A percentile compares a stretch with the other conserved stretches of the same genome.
These are phyloP conservation scores for Ellobius talpinus DNA, from an alignment of 2,113 vertebrate species.

Conservation along the genomic window DNA sequence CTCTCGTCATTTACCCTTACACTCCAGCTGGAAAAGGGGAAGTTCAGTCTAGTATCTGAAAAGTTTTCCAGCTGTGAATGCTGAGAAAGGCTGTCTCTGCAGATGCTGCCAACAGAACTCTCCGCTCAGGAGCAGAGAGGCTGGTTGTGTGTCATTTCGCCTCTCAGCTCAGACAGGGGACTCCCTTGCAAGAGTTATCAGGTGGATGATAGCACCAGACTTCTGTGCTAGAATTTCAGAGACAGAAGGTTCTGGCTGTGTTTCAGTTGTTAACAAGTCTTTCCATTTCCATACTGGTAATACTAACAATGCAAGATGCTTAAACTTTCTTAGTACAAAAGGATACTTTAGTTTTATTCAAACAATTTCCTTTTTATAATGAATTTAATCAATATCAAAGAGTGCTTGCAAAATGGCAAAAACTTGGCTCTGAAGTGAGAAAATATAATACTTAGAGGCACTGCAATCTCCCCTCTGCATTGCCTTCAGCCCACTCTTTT, in stretches of 20 bases:
- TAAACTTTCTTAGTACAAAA: not conserved
- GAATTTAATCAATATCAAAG: not conserved
- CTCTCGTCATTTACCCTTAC: not conserved
- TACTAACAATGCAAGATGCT: not conserved
- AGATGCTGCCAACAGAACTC: not conserved
- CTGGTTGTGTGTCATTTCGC: not conserved
- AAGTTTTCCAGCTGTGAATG: not conserved
- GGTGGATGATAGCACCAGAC: not conserved
- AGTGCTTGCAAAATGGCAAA: not conserved
- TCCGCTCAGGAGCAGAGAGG: not conserved
- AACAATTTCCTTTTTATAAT: not conserved
- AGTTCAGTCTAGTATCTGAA: not conserved
- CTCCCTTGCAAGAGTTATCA: too few relatives aligned
- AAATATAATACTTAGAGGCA: not conserved
- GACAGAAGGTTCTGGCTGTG: not conserved
- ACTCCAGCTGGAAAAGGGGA: not conserved
- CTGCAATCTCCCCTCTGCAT: not conserved
- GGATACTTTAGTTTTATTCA: not conserved
- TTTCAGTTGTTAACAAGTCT: not conserved
- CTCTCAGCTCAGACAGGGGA: not conserved
- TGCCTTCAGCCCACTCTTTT: not conserved
- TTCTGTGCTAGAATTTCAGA: not conserved
- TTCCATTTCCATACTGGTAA: not conserved
- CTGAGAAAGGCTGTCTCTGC: not conserved
- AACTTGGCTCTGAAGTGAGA: not conserved